These are phyloP conservation scores for Steinernema hermaphroditum DNA, from an alignment of 2,888 invertebrate genomes.

Conservation along the genomic window DNA sequence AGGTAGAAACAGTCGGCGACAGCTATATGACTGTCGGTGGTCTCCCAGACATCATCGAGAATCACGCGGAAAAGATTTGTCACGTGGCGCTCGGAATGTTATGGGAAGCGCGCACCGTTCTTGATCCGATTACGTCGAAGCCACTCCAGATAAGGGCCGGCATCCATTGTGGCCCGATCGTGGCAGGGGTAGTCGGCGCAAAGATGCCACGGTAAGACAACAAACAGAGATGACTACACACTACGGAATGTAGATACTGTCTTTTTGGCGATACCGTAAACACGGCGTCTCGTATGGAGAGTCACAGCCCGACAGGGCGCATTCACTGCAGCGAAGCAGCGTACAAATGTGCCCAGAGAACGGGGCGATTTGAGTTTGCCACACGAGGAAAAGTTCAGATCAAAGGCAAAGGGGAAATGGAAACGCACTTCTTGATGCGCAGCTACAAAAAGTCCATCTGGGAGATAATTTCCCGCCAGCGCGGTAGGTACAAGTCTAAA, in stretches of 20 bases:
- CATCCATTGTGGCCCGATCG: constrained; percentile 58
- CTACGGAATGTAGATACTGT: constrained; percentile 43
- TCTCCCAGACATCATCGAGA: constrained; percentile 42
- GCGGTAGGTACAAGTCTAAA: constrained; percentile 43
- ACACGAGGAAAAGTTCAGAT: constrained; percentile 54
- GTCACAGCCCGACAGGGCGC: constrained; percentile 48
- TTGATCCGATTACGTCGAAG: constrained; percentile 49
- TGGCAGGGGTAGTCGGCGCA: constrained; percentile 56
- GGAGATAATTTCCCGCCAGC: constrained; percentile 56
- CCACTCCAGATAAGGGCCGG: constrained; percentile 56
- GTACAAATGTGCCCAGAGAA: constrained; percentile 49
- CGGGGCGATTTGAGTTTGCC: constrained; percentile 59
- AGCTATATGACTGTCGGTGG: constrained; percentile 61
- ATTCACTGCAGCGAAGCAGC: constrained; percentile 50
- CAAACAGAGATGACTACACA: not conserved
- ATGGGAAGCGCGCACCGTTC: constrained; percentile 59
- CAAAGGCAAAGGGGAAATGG: constrained; percentile 60
- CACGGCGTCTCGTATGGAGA: constrained; percentile 55
- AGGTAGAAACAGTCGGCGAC: constrained; percentile 63
- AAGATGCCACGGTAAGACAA: constrained; percentile 52
- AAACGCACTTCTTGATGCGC: constrained; percentile 56
- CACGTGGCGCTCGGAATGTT: constrained; percentile 66
- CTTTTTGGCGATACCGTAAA: constrained; percentile 59
- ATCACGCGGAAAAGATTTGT: constrained; percentile 65
- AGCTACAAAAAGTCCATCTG: constrained; percentile 61